Base-by-base conservation (phyloP, 2,797 vertebrate genomes). In the Simalia tracyae region DNA sequence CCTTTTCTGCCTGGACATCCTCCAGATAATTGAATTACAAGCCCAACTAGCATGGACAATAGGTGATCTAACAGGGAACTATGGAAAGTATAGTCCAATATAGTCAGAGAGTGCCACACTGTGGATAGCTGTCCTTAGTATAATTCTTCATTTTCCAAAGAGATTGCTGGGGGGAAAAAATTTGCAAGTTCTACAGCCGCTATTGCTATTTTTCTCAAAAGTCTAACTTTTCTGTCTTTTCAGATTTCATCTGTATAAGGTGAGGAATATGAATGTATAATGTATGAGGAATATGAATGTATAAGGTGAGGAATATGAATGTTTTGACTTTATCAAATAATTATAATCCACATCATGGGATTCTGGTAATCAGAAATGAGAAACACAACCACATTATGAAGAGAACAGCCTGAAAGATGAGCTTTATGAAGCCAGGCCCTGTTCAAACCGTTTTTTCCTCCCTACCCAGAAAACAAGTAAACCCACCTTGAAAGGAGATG, bases 301-400 rank as follows among this genome's bases (percentile, higher is more conserved):
- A n/a, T n/a, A n/a, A n/a, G n/a, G n/a, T n/a, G n/a, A 10, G 91
- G 28, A 81, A 93, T 17, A 85, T 86, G 24, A 94, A 87, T 88
- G 59, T 59, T 59, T 68, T 14, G 90, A 56, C 63, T 17, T 56
- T 66, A 22, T 17, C 8, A 17, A 36, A 88, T 92, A 88, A 72
- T 63, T 91, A 46, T 46, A 81, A 81, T 81, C 19, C 19, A 24
- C 72, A 46, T 81, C 72, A 81, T 46, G 72, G 72, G 36, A 42
- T 22, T 81, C 72, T 81, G 36, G 19, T 81, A 46, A 81, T 81
- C 46, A 10, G 36, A 81, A 81, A 81, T 81, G 42, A 81, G 36
- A 81, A 22, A 81, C 19, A 46, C 72, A 28, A 15, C 10, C 81
- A 54, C 54, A 22, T 19, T 92, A 0, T 0, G 46, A 64, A 14